Percentiles rank a stretch among this genome's conserved stretches.
Evolutionary conservation across 2,797 vertebrate species (phyloP).

Genomic region (Threskiornis aethiopicus): DNA sequence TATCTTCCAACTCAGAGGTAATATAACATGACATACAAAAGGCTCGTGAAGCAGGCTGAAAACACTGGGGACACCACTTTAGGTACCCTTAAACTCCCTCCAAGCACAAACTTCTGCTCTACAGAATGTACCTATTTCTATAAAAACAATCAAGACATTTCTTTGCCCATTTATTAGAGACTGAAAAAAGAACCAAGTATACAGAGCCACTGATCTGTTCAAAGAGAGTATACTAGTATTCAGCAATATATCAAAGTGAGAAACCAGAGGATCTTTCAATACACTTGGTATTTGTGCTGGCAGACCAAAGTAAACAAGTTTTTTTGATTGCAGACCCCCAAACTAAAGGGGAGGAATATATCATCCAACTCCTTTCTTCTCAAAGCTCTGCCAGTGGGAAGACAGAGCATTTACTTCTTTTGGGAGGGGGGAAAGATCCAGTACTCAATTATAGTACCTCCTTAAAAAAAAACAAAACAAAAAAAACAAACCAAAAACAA

Average conservation of each 20-base stretch:
- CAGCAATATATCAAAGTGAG: neutral
- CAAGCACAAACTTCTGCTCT: constrained; percentile 29
- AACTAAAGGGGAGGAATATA: neutral
- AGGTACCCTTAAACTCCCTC: constrained; percentile 16
- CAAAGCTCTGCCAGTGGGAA: neutral
- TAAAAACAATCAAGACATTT: neutral
- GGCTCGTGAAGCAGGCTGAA: constrained; percentile 13
- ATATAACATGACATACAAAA: constrained; percentile 45
- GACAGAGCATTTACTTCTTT: neutral
- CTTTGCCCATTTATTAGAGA: neutral
- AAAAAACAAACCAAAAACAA: neutral
- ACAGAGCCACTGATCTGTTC: neutral
- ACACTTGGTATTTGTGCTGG: neutral
- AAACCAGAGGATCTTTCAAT: neutral
- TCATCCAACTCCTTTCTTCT: neutral
- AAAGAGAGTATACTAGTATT: neutral
- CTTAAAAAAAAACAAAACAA: neutral
- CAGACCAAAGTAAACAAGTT: neutral
- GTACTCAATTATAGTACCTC: neutral
- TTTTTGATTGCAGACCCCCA: neutral
- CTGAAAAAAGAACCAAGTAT: neutral
- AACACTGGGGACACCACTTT: constrained; percentile 5
- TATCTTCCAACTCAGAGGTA: constrained; percentile 51
- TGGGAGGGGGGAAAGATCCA: neutral
- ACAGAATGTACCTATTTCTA: neutral